A percentile compares a stretch with the other conserved stretches of the same genome.
Conservation (phyloP, 2,797 vertebrate genomes). For the Petrocephalus sullivani region DNA sequence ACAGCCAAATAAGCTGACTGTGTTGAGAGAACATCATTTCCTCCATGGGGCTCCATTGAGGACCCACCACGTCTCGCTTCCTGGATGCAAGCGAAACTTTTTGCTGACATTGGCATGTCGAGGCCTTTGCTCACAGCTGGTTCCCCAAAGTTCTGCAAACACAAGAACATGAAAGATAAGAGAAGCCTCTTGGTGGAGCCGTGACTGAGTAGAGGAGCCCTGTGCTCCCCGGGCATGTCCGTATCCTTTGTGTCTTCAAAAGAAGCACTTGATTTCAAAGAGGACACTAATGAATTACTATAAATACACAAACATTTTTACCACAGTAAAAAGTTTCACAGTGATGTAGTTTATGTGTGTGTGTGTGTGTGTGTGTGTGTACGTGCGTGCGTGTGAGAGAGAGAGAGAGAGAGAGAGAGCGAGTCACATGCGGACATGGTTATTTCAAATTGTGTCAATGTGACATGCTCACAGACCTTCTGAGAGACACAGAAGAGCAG, state of each 20-base stretch:
- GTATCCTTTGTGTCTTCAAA: neutral
- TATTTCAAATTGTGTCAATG: neutral
- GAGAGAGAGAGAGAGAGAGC: neutral
- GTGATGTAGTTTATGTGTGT: neutral
- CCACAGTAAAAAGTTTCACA: neutral
- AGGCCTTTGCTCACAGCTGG: neutral
- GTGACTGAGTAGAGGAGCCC: neutral
- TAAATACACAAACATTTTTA: neutral
- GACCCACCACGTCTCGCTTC: neutral
- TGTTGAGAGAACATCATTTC: neutral
- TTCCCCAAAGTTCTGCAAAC: neutral
- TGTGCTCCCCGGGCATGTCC: neutral
- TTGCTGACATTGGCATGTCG: neutral
- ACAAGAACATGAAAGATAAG: neutral
- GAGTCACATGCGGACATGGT: neutral
- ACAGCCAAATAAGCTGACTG: neutral
- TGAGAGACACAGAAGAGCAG: neutral
- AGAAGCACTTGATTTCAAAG: neutral
- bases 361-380: neutral
- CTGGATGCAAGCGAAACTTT: neutral
- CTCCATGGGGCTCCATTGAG: neutral
- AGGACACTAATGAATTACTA: neutral
- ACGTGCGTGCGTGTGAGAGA: neutral
- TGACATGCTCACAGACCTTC: neutral
- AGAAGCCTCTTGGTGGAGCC: neutral